These are phyloP conservation scores for Pseudoips prasinana DNA, from an alignment of 2,888 invertebrate genomes.

Conservation along the genomic window DNA sequence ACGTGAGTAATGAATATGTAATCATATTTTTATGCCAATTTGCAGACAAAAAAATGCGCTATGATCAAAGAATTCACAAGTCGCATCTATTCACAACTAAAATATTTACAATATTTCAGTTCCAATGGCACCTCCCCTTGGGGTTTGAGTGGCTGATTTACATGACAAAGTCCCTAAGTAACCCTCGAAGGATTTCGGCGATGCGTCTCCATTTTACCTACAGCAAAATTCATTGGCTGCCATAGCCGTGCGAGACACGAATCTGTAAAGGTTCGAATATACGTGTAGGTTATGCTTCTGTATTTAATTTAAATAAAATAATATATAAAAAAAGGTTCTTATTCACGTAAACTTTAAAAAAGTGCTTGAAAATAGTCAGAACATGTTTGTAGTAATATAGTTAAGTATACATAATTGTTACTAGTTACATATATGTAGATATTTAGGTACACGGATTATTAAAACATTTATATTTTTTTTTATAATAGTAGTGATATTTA, in stretches of 20 bases:
- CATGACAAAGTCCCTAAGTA: conserved; percentile 72
- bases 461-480: too few relatives aligned
- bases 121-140: conserved; percentile 51
- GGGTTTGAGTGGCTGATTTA: conserved; percentile 68
- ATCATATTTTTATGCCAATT: too few relatives aligned
- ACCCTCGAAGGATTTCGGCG: conserved; percentile 58
- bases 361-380: too few relatives aligned
- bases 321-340: too few relatives aligned
- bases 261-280: conserved; percentile 21
- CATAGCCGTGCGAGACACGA: conserved; percentile 25
- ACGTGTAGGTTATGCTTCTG: conserved; percentile 13
- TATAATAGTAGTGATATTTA: too few relatives aligned
- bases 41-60: not conserved
- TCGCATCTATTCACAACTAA: conserved; percentile 51
- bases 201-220: conserved; percentile 39
- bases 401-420: too few relatives aligned
- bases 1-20: too few relatives aligned
- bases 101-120: conserved; percentile 70
- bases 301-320: not conserved
- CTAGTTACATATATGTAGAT: too few relatives aligned
- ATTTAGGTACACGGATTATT: too few relatives aligned
- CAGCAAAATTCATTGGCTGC: conserved; percentile 37
- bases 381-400: too few relatives aligned
- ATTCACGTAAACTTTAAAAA: too few relatives aligned
- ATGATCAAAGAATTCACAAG: conserved; percentile 32